phyloP scores from a whole-genome alignment of 2,888 invertebrate genomes.

The Rhingia campestris region DNA sequence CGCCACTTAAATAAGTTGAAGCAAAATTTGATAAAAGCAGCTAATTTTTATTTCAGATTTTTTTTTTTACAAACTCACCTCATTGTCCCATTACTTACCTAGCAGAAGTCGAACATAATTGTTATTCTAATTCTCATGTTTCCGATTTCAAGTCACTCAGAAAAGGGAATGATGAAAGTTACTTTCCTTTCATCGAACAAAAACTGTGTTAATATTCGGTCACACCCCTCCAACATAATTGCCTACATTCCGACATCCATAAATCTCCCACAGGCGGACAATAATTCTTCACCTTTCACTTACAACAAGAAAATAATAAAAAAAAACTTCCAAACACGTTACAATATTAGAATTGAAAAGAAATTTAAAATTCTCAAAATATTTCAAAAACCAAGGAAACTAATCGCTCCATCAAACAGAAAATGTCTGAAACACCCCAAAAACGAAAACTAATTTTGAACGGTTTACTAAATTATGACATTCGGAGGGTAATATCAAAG shows the following conservation, averaged over 20 bases:
- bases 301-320: slow-evolving; percentile 18
- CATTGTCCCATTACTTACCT: too few species aligned
- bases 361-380: slow-evolving; percentile 54
- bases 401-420: slow-evolving; percentile 52
- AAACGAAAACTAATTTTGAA: slow-evolving; percentile 49
- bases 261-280: slow-evolving; percentile 64
- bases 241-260: slow-evolving; percentile 35
- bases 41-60: too few species aligned
- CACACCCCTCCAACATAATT: slow-evolving; percentile 40
- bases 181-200: neutral
- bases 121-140: too few species aligned
- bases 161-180: too few species aligned
- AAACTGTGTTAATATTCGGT: slow-evolving; percentile 44
- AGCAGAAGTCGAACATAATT: too few species aligned
- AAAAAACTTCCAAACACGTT: slow-evolving; percentile 20
- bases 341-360: slow-evolving; percentile 55
- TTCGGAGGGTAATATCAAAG: slow-evolving; percentile 69
- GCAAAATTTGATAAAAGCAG: too few species aligned
- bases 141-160: too few species aligned
- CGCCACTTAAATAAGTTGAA: too few species aligned
- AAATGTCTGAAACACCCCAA: slow-evolving; percentile 51
- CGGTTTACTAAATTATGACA: slow-evolving; percentile 64
- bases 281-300: slow-evolving; percentile 68
- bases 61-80: too few species aligned
- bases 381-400: slow-evolving; percentile 31